A percentile compares a stretch with the other conserved stretches of the same genome.
Evolutionary conservation across 1,140 invertebrate genomes (phyloP).

Genomic region (Contarinia nasturtii): DNA sequence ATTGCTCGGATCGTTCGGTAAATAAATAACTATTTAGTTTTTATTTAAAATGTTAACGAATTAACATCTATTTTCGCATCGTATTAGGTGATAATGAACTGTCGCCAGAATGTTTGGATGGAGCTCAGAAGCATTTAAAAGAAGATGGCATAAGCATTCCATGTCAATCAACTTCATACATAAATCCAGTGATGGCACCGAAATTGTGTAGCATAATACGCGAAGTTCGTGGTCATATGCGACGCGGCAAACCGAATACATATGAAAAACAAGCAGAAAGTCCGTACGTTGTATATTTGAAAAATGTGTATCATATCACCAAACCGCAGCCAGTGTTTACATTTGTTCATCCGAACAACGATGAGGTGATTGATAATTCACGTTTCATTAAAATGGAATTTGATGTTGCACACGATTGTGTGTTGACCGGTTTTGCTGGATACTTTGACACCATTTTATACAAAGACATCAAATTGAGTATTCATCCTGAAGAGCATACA

Average conservation of each 20-base stretch:
- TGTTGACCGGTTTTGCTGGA: constrained; percentile 85
- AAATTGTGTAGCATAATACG: constrained; percentile 28
- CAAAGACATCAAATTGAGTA: constrained; percentile 71
- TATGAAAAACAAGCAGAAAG: constrained; percentile 77
- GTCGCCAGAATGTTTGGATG: constrained; percentile 95
- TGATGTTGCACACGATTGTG: constrained; percentile 44
- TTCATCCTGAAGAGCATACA: constrained; percentile 72
- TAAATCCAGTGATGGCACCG: constrained; percentile 54
- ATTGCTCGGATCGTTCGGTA: constrained; percentile 92
- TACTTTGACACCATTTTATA: constrained; percentile 85
- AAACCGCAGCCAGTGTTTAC: constrained; percentile 63
- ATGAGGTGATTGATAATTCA: constrained; percentile 47
- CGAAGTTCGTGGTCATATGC: constrained; percentile 9
- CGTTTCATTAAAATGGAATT: constrained; percentile 53
- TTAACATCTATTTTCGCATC: no score
- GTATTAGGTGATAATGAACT: constrained; percentile 98
- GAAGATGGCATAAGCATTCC: constrained; percentile 87
- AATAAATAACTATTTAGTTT: no score
- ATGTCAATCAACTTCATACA: constrained; percentile 71
- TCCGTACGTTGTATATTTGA: constrained; percentile 81
- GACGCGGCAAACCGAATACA: constrained; percentile 17
- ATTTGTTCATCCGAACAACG: constrained; percentile 72
- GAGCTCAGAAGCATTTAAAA: constrained; percentile 75
- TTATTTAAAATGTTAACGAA: no score
- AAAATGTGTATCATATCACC: constrained; percentile 74